These are phyloP conservation scores for Gephyroberyx darwinii DNA, from an alignment of 2,797 vertebrate genomes.

Conservation along the genomic window DNA sequence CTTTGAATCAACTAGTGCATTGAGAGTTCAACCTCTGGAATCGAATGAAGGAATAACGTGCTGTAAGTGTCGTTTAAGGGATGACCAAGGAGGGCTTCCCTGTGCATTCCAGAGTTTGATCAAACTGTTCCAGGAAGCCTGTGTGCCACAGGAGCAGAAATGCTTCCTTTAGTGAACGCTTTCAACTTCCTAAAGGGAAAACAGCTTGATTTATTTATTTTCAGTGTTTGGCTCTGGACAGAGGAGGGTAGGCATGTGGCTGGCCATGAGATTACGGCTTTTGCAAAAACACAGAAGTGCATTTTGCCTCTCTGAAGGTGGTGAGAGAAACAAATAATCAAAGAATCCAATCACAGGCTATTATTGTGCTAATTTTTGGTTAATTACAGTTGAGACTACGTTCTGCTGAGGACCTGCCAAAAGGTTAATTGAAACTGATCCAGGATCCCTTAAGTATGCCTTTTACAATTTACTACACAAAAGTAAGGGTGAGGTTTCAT, in stretches of 20 bases:
- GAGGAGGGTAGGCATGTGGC: background rate
- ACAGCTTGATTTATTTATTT: conserved; percentile 4
- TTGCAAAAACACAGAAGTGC: no score
- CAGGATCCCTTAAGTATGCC: no score
- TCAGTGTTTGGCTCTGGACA: background rate
- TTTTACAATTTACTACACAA: no score
- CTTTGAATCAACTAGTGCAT: background rate
- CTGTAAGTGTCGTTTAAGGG: background rate
- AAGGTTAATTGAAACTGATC: no score
- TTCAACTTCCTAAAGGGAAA: background rate
- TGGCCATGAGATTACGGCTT: no score
- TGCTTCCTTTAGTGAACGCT: conserved; percentile 6
- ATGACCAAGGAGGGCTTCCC: background rate
- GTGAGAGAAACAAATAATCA: no score
- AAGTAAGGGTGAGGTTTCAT: no score
- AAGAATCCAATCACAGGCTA: no score
- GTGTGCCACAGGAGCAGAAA: background rate
- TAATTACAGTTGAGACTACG: no score
- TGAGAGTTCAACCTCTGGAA: background rate
- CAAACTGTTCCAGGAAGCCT: conserved; percentile 28
- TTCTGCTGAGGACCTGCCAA: no score
- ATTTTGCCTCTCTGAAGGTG: no score
- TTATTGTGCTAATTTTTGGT: no score
- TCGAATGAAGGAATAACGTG: background rate
- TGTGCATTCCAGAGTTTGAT: conserved; percentile 13